phyloP scores from a whole-genome alignment of 92 coral and sea anemone species.

The Porites cylindrica region DNA sequence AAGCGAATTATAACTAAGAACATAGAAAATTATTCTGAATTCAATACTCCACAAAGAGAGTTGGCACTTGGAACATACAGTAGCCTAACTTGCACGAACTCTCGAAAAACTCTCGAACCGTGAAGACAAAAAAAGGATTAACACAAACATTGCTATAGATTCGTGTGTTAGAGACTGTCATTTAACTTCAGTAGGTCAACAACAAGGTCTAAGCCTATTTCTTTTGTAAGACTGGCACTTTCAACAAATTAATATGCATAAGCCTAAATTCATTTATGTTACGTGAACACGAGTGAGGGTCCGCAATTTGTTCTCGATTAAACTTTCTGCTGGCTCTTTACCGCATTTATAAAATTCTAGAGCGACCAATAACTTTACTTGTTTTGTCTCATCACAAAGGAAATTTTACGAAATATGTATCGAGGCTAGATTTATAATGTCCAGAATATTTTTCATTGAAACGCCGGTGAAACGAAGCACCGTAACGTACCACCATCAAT shows the following conservation, averaged over 20 bases:
- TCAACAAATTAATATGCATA: too few species aligned
- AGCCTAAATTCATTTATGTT: too few species aligned
- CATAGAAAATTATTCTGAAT: too few species aligned
- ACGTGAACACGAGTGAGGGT: too few species aligned
- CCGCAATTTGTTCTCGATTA: not conserved
- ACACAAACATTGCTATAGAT: not conserved
- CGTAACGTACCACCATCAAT: not conserved
- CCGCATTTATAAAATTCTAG: not conserved
- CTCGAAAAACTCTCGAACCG: not conserved
- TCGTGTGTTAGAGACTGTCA: too few species aligned
- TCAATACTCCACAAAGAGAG: too few species aligned
- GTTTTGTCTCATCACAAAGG: not conserved
- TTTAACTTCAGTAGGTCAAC: slow-evolving; percentile 21
- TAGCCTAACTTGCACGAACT: too few species aligned
- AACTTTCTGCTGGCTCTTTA: not conserved
- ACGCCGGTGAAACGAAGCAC: not conserved
- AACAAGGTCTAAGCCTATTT: not conserved
- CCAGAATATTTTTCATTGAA: not conserved
- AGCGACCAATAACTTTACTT: not conserved
- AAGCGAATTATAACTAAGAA: too few species aligned
- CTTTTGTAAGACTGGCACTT: not conserved
- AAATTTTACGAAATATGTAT: not conserved
- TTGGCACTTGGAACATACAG: too few species aligned
- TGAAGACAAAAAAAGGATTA: not conserved
- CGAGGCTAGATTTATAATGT: not conserved